Base-by-base conservation (phyloP, 2,888 invertebrate species). In the Anagyrus pseudococci region DNA sequence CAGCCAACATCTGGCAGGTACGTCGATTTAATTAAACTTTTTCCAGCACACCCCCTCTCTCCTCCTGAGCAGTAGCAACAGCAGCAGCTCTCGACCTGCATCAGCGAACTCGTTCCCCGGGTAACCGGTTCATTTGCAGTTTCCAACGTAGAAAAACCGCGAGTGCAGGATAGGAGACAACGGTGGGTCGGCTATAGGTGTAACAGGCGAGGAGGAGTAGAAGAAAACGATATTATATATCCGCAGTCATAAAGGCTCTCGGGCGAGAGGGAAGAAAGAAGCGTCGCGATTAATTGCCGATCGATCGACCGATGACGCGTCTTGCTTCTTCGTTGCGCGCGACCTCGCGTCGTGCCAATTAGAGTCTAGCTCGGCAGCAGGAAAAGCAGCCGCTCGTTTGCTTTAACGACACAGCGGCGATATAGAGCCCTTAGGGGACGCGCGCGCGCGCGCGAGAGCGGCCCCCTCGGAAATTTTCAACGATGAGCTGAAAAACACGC, bases 321-420 rank as follows among this genome's bases (percentile, higher is more conserved):
- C 56, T 47, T 26, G 57, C 48, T 44, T 57, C 44, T 57, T 52
- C 50, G 40, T 55, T 17, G 10, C 20, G 0, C 20, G 26, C 15
- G 58, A 58, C 60, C 61, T 58, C 61, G 64, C 29, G 46, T 20
- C 40, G 26, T 50, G 55, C 63, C 52, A 64, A 59, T 64, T 59
- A 58, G 49, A 58, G n/a, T 49, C n/a, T n/a, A n/a, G n/a, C n/a
- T n/a, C 58, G 58, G 49, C 49, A 43, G 54, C 54, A 63, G 54
- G 63, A 63, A 63, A 63, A 57, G 62, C 50, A 26, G 20, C n/a
- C n/a, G n/a, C 37, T 26, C 15, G 33, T 52, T 58, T 64, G 41
- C 59, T 59, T 63, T 58, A 29, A 55, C 20, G 41, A 41, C 17
- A 41, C 15, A 6, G 4, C 29, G 29, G 29, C 29, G 29, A 29